Percentiles rank a stretch among this genome's conserved stretches.
These are phyloP conservation scores for Proctacanthus coquilletti DNA, from an alignment of 1,140 invertebrate species.

Conservation along the genomic window DNA sequence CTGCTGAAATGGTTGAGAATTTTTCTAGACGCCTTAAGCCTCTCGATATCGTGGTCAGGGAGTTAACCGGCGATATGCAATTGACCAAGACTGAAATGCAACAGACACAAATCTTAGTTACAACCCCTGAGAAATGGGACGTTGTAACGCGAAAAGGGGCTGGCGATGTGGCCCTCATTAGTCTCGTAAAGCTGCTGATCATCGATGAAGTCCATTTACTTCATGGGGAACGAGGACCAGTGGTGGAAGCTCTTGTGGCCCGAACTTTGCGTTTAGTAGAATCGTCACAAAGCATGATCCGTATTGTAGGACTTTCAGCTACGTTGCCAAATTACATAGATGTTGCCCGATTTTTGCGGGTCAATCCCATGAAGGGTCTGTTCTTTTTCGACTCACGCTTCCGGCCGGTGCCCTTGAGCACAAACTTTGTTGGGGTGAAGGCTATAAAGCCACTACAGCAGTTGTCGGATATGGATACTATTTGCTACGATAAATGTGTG, in stretches of 20 bases:
- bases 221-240: constrained; percentile 93
- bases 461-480: constrained; percentile 74
- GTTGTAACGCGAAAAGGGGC: constrained; percentile 89
- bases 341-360: constrained; percentile 85
- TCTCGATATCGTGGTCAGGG: constrained; percentile 56
- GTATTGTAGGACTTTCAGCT: constrained; percentile 94
- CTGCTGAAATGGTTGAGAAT: constrained; percentile 93
- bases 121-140: constrained; percentile 99
- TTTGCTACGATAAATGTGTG: constrained; percentile 87
- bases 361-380: constrained; percentile 82
- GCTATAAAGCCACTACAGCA: constrained; percentile 57
- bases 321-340: constrained; percentile 97
- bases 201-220: constrained; percentile 98
- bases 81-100: constrained; percentile 88
- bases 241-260: constrained; percentile 94
- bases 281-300: constrained; percentile 89
- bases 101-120: constrained; percentile 95
- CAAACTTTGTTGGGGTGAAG: constrained; percentile 88
- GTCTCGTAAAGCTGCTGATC: constrained; percentile 86
- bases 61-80: constrained; percentile 97
- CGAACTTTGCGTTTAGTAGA: constrained; percentile 89
- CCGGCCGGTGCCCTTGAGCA: constrained; percentile 84
- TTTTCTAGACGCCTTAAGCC: constrained; percentile 65
- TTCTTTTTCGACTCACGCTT: constrained; percentile 98
- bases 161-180: constrained; percentile 80